Conservation (phyloP, 2,113 vertebrate species). For the Cygnus buccinator region DNA sequence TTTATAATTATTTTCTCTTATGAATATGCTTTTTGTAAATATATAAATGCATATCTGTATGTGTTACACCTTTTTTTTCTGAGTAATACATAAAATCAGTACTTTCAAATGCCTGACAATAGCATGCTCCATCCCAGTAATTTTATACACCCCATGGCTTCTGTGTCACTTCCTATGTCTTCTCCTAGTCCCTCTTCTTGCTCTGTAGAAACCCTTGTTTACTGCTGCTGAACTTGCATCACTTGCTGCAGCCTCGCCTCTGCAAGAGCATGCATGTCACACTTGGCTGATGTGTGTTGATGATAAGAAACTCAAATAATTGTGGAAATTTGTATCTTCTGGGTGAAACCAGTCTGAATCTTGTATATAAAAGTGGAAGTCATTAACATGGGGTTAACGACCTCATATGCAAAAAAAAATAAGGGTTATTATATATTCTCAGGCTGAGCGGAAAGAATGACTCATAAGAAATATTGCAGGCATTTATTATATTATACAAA, state of each 20-base stretch:
- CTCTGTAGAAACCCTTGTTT: neutral
- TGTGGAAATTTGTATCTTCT: neutral
- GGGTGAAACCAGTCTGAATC: neutral
- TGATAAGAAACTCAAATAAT: neutral
- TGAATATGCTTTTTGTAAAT: neutral
- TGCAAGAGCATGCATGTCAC: neutral
- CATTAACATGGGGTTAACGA: neutral
- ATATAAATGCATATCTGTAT: neutral
- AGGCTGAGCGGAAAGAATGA: conserved; percentile 19
- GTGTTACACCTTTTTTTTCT: neutral
- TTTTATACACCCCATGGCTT: neutral
- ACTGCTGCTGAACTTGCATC: neutral
- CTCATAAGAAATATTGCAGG: conserved; percentile 43
- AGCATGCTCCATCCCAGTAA: neutral
- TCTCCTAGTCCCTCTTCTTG: neutral
- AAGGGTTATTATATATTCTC: neutral
- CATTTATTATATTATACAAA: conserved; percentile 51
- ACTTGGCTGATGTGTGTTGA: neutral
- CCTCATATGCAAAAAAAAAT: neutral
- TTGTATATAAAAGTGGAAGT: neutral
- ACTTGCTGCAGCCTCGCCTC: neutral
- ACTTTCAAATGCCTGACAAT: neutral
- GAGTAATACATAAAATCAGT: neutral
- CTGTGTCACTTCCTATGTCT: neutral
- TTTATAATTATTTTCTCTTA: neutral